phyloP scores from a whole-genome alignment of 2,888 invertebrate species.

The Euplexia lucipara region DNA sequence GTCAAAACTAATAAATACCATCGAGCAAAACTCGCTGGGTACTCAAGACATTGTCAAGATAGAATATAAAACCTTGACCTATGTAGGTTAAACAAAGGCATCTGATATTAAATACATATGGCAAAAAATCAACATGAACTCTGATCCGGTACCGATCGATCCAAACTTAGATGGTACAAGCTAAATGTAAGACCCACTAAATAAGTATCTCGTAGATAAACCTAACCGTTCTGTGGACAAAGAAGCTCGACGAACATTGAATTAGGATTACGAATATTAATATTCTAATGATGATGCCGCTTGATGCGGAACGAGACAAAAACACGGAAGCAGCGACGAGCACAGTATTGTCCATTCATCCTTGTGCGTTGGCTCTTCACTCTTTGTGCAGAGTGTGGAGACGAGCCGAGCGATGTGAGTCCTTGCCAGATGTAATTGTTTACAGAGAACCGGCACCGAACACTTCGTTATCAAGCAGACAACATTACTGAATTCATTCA shows the following conservation, averaged over 20 bases:
- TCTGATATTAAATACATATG: slow-evolving; percentile 44
- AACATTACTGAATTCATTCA: slow-evolving; percentile 74
- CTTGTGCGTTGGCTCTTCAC: slow-evolving; percentile 73
- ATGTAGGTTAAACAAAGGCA: slow-evolving; percentile 53
- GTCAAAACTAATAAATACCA: slow-evolving; percentile 50
- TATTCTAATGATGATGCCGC: slow-evolving; percentile 83
- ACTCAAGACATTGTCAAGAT: slow-evolving; percentile 42
- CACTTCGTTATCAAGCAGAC: slow-evolving; percentile 67
- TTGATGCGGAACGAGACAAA: slow-evolving; percentile 84
- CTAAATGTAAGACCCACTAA: slow-evolving; percentile 68
- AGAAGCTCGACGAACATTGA: slow-evolving; percentile 67
- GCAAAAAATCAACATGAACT: slow-evolving; percentile 53
- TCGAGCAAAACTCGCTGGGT: slow-evolving; percentile 29
- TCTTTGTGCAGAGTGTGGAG: slow-evolving; percentile 65
- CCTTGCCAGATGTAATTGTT: slow-evolving; percentile 67
- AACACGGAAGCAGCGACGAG: slow-evolving; percentile 85
- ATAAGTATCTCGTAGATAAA: slow-evolving; percentile 70
- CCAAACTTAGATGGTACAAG: slow-evolving; percentile 51
- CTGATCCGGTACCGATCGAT: slow-evolving; percentile 67
- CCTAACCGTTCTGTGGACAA: slow-evolving; percentile 72
- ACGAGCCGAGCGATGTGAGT: slow-evolving; percentile 52
- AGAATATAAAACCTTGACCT: slow-evolving; percentile 60
- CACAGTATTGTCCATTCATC: slow-evolving; percentile 83
- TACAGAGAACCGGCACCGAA: slow-evolving; percentile 68
- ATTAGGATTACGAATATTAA: slow-evolving; percentile 82